Evolutionary conservation across 2,888 invertebrate genomes (phyloP).

Genomic region (Dynastes hyllus): DNA sequence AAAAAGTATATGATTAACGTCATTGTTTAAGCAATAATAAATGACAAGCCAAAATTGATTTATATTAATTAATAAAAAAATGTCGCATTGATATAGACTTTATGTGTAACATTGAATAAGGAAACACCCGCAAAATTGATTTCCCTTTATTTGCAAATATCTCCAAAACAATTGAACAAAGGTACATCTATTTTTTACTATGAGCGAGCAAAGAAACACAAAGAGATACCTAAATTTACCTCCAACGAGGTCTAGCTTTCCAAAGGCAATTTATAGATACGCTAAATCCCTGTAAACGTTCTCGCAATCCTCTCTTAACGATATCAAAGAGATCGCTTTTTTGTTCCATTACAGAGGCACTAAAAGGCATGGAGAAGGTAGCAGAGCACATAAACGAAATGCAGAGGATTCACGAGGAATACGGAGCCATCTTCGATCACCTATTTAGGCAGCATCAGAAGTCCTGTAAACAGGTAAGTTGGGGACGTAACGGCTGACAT

Average conservation of each 20-base stretch:
- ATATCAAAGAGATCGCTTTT: conserved; percentile 32
- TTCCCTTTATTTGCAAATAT: too few species aligned
- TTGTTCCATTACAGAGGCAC: conserved; percentile 82
- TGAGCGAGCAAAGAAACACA: conserved; percentile 11
- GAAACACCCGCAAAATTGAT: too few species aligned
- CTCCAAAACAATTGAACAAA: too few species aligned
- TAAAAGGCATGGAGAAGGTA: conserved; percentile 98
- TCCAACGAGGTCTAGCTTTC: background rate
- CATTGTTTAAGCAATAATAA: too few species aligned
- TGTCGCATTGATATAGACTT: too few species aligned
- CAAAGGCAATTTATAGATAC: background rate
- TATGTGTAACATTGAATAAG: too few species aligned
- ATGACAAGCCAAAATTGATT: too few species aligned
- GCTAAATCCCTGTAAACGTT: conserved; percentile 12
- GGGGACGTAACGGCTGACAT: conserved; percentile 1
- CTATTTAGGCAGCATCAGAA: conserved; percentile 96
- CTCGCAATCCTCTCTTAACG: background rate
- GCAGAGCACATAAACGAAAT: conserved; percentile 99
- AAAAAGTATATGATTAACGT: too few species aligned
- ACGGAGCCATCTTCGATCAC: conserved; percentile 98
- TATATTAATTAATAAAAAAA: too few species aligned
- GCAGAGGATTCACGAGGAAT: conserved; percentile 99
- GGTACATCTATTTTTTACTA: background rate
- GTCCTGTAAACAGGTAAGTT: conserved; percentile 86
- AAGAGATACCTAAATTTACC: conserved; percentile 19